phyloP scores from a whole-genome alignment of 2,888 invertebrate genomes.

The Zelleria hepariella region DNA sequence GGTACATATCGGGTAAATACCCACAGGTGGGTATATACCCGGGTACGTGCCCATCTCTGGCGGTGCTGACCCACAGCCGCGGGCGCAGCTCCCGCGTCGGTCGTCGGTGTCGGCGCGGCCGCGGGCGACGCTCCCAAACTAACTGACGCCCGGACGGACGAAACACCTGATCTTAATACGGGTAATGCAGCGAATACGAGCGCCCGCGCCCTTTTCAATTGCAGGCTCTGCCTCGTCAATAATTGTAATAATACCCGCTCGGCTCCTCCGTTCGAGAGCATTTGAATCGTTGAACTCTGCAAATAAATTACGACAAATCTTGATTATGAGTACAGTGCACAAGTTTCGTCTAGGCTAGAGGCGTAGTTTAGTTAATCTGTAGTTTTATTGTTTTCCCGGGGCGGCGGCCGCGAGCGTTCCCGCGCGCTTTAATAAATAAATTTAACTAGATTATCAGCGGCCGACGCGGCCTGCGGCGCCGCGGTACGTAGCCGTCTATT shows the following conservation, averaged over 20 bases:
- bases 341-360: conserved; percentile 1
- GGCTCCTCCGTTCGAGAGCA: not conserved
- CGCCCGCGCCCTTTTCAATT: not conserved
- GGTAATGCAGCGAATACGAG: not conserved
- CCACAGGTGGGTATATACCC: too few relatives aligned
- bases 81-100: too few relatives aligned
- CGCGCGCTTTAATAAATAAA: conserved; percentile 40
- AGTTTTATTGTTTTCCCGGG: conserved; percentile 4
- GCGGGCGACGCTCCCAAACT: not conserved
- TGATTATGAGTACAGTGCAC: not conserved
- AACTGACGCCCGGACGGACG: not conserved
- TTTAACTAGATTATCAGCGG: conserved; percentile 57
- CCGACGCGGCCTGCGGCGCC: not conserved
- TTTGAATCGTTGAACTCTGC: not conserved
- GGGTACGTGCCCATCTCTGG: too few relatives aligned
- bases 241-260: not conserved
- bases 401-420: conserved; percentile 4
- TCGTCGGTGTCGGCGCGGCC: not conserved
- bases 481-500: not conserved
- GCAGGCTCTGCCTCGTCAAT: not conserved
- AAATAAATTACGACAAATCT: conserved; percentile 1
- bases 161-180: not conserved
- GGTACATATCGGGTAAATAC: too few relatives aligned
- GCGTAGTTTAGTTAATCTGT: not conserved
- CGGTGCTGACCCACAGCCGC: conserved; percentile 11